Evolutionary conservation across 2,113 vertebrate genomes (phyloP), one percentile per base, ranked within the genome.

Genomic region (Aphyosemion australe): DNA sequence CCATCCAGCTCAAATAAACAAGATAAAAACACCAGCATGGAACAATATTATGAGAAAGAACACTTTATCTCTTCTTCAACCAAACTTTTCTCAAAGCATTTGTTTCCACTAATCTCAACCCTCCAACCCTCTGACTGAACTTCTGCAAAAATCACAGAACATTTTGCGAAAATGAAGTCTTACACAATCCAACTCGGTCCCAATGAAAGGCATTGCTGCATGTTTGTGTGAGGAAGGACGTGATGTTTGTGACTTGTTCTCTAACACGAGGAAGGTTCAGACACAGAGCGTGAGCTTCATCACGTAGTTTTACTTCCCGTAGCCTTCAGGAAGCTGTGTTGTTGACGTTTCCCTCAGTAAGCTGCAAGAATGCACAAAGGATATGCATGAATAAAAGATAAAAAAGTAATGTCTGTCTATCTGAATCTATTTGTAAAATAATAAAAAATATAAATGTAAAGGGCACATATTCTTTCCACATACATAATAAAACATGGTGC

Each of bases 291-390:
- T 26, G 26, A 26, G 41, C 6, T 37, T 37, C 34, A 42, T 12
- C 41, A 45, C 31, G 26, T 26, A 62, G 31, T 78, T 20, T 71
- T 61, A 82, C 76, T 89, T 85, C 84, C 72, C 68, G 57, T 77
- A 65, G 15, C 26, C 26, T 26, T 26, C 26, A 26, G 26, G 26
- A 26, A 26, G 26, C 26, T 26, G 26, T 26, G 3, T 26, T 26
- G 26, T 26, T 26, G 26, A 26, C 5, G n/a, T n/a, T n/a, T n/a
- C n/a, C n/a, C n/a, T n/a, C n/a, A n/a, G n/a, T n/a, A n/a, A n/a
- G n/a, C 26, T 26, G 26, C 26, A 26, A 5, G 26, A 26, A 26
- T 26, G 26, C 26, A 26, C 3, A 26, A 26, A 26, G 3, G 26
- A 26, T 5, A 26, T 26, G 26, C 26, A 26, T 26, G 26, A 26